Evolutionary conservation across 1,140 invertebrate genomes (phyloP).

Genomic region (Phymorhynchus buccinoides): DNA sequence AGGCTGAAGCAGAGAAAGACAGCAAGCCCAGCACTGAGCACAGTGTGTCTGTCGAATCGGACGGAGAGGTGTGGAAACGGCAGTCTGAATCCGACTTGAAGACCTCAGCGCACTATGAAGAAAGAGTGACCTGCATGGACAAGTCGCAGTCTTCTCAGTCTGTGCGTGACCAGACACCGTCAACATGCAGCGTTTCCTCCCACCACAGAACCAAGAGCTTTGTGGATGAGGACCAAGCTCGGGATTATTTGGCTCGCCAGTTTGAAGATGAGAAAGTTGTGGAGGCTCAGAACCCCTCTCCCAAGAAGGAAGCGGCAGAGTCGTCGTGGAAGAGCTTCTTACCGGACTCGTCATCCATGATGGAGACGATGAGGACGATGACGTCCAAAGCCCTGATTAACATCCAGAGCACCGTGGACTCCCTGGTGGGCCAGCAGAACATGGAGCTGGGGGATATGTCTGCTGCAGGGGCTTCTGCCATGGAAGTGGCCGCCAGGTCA

Average conservation of each 20-base stretch:
- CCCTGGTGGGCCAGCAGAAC: slow-evolving; percentile 32
- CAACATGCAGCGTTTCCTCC: slow-evolving; percentile 25
- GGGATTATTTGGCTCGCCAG: slow-evolving; percentile 66
- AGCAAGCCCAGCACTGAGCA: background rate
- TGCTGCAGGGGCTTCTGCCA: background rate
- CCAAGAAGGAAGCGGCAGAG: slow-evolving; percentile 3
- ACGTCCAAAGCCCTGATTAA: slow-evolving; percentile 59
- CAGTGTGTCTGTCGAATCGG: slow-evolving; percentile 24
- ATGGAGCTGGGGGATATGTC: slow-evolving; percentile 38
- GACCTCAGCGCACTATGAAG: slow-evolving; percentile 1
- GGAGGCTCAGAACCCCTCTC: background rate
- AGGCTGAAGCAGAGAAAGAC: background rate
- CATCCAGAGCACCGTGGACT: slow-evolving; percentile 50
- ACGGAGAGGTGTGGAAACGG: slow-evolving; percentile 43
- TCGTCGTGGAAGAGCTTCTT: slow-evolving; percentile 72
- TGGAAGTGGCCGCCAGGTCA: background rate
- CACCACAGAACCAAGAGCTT: slow-evolving; percentile 39
- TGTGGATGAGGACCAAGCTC: slow-evolving; percentile 64
- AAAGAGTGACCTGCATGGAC: slow-evolving; percentile 36
- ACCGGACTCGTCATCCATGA: slow-evolving; percentile 74
- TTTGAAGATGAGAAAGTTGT: slow-evolving; percentile 47
- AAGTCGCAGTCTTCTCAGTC: background rate
- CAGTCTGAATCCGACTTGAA: slow-evolving; percentile 26
- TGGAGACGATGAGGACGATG: slow-evolving; percentile 58
- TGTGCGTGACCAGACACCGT: slow-evolving; percentile 19